Evolutionary conservation across 2,797 vertebrate genomes (phyloP), one percentile per base, ranked within the genome.

Genomic region (Chaenodraco wilsoni): DNA sequence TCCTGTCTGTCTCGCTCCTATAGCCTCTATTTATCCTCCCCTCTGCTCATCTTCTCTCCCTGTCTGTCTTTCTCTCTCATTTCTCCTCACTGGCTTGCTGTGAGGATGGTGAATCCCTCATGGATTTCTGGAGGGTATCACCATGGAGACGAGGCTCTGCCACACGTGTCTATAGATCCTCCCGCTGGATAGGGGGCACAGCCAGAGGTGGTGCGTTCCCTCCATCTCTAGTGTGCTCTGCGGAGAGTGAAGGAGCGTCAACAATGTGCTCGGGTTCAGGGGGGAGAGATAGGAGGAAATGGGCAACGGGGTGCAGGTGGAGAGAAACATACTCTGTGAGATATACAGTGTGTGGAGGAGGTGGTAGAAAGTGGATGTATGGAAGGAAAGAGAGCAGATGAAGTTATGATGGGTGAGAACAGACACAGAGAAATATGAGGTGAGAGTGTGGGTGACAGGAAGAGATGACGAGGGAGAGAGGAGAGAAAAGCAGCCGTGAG

Each of bases 111-210:
- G 85, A 94, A 94, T 95, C 94, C 94, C 94, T 93, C 90, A 89
- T 92, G 94, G 92, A 92, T 94, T 95, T 94, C 91, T 93, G 92
- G 92, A 89, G 93, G 90, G 91, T 94, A 94, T 95, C 95, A 94
- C 95, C 95, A 95, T 95, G 95, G 95, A 90, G 93, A 95, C 94
- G 86, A 92, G 84, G 90, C 92, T 94, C 91, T 93, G 89, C 91
- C 91, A 93, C 93, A 92, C 88, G 85, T 93, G 89, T 93, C 93
- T 95, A 93, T 93, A 95, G 94, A 95, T 95, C 85, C 86, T 92
- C 76, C 84, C 86, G 88, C 89, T 90, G 91, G 92, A 93, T 93
- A 89, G 88, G 90, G 89, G 92, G 90, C 91, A 90, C 87, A 92
- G 89, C 84, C 78, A 88, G 92, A 93, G 88, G 91, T 89, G 90